A percentile compares a stretch with the other conserved stretches of the same genome.
These are phyloP conservation scores for Vulpes ferrilata DNA, from an alignment of 2,113 vertebrate genomes.

Conservation along the genomic window DNA sequence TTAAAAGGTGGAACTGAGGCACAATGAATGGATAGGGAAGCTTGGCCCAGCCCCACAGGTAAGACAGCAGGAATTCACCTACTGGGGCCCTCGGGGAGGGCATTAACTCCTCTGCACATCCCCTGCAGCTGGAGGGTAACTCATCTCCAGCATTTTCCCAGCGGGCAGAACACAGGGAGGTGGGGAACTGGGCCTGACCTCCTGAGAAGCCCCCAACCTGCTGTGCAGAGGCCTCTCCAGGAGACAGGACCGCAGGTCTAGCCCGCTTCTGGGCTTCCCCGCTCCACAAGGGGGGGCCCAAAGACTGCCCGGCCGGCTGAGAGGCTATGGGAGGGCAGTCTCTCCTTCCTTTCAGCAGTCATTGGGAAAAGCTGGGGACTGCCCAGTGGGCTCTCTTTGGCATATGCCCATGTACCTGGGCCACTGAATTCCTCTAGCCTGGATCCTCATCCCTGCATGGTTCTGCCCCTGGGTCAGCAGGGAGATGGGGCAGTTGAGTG, in stretches of 20 bases:
- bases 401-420: neutral
- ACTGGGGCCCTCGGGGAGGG: neutral
- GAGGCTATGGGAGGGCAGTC: neutral
- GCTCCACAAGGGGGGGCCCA: neutral
- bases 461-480: neutral
- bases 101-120: neutral
- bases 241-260: neutral
- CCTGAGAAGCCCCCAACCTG: neutral
- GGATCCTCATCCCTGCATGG: neutral
- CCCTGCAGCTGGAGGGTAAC: neutral
- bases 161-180: neutral
- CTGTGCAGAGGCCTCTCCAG: neutral
- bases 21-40: neutral
- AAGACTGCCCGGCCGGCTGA: neutral
- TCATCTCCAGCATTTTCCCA: neutral
- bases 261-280: neutral
- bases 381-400: neutral
- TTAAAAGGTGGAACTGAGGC: conserved; percentile 34
- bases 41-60: neutral
- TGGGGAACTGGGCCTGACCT: neutral
- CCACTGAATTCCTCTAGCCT: neutral
- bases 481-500: neutral
- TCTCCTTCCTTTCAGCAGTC: neutral
- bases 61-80: neutral
- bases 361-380: neutral